These are phyloP conservation scores for Ctenodactylus gundi DNA, from an alignment of 2,113 vertebrate genomes.

Conservation along the genomic window DNA sequence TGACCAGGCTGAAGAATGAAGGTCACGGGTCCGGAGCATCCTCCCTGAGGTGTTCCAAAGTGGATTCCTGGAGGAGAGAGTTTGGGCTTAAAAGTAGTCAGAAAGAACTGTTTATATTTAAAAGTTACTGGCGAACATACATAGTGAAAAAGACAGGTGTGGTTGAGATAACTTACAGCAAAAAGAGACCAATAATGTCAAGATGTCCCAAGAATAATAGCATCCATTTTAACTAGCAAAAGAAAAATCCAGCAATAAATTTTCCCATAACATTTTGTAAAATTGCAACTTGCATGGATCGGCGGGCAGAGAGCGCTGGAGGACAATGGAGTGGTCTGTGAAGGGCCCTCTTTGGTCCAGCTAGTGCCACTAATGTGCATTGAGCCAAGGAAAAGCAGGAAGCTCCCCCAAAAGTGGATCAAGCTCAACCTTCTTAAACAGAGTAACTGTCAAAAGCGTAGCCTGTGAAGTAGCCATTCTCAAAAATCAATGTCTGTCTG, in stretches of 20 bases:
- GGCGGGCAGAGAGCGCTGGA: not conserved
- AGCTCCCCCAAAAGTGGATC: not conserved
- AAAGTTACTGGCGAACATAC: not conserved
- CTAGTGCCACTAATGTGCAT: conserved; percentile 44
- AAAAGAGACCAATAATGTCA: conserved; percentile 51
- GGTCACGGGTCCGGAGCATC: not conserved
- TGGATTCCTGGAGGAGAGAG: not conserved
- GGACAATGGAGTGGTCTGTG: conserved; percentile 33
- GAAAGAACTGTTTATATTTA: not conserved
- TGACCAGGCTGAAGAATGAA: not conserved
- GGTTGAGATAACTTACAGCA: not conserved
- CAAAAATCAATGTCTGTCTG: not conserved
- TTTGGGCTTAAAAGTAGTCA: not conserved
- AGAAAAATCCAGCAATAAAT: conserved; percentile 57
- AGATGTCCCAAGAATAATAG: conserved; percentile 44
- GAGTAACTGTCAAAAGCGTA: not conserved
- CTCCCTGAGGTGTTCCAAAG: not conserved
- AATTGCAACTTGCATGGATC: conserved; percentile 30
- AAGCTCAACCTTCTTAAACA: not conserved
- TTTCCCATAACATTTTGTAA: conserved; percentile 19
- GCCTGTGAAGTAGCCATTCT: not conserved
- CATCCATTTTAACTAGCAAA: conserved; percentile 18
- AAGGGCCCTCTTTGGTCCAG: conserved; percentile 45
- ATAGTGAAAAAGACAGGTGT: not conserved
- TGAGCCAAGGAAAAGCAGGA: conserved; percentile 36